A percentile compares a stretch with the other conserved stretches of the same genome.
phyloP scores from a whole-genome alignment of 2,797 vertebrate species.

The Graptemys geographica region DNA sequence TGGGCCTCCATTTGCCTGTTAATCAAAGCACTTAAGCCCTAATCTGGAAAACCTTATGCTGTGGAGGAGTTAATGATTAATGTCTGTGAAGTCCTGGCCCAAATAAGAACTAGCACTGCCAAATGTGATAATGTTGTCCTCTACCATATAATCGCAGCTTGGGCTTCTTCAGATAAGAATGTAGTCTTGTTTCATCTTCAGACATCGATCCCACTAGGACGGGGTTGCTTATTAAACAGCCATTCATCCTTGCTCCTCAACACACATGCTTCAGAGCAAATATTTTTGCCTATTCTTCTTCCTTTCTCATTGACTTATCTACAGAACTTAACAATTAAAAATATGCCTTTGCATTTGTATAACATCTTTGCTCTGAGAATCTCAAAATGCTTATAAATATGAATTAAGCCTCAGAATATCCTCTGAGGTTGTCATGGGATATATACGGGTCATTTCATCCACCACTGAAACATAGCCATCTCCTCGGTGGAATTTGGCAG shows the following conservation, averaged over 20 bases:
- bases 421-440: neutral
- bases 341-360: neutral
- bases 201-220: neutral
- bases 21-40: neutral
- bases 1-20: slow-evolving; percentile 19
- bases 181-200: neutral
- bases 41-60: slow-evolving; percentile 49
- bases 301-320: neutral
- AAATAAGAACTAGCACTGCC: slow-evolving; percentile 34
- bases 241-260: neutral
- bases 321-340: neutral
- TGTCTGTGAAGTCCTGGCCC: slow-evolving; percentile 53
- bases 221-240: neutral
- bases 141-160: slow-evolving; percentile 21
- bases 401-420: neutral
- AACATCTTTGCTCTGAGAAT: slow-evolving; percentile 1
- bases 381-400: fast-evolving
- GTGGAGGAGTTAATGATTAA: slow-evolving; percentile 55
- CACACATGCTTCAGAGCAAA: neutral
- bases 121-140: slow-evolving; percentile 54
- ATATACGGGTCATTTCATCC: neutral
- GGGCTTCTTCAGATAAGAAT: slow-evolving; percentile 34
- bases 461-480: neutral
- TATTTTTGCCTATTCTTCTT: neutral
- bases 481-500: neutral